A percentile compares a stretch with the other conserved stretches of the same genome.
Conservation (phyloP, 2,113 vertebrate species). For the Cyanoliseus patagonus region DNA sequence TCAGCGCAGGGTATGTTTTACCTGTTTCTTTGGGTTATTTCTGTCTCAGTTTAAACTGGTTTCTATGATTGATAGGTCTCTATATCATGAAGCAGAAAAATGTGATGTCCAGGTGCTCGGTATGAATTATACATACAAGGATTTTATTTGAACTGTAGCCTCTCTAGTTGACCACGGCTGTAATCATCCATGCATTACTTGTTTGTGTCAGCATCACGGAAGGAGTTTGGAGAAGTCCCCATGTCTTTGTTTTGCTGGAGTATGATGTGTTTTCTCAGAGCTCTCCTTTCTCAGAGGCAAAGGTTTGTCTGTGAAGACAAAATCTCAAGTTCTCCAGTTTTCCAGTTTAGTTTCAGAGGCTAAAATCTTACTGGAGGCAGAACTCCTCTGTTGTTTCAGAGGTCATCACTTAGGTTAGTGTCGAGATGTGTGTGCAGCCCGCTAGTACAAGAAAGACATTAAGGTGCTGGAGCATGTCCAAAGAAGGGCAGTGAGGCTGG, state of each 20-base stretch:
- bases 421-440: background rate
- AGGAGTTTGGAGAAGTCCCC: background rate
- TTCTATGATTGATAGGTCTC: background rate
- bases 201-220: background rate
- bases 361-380: background rate
- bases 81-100: background rate
- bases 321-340: background rate
- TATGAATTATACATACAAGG: background rate
- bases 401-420: background rate
- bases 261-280: background rate
- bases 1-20: slow-evolving; percentile 82
- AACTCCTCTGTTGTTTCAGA: background rate
- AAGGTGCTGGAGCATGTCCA: background rate
- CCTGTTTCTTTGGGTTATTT: background rate
- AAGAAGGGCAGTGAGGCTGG: background rate
- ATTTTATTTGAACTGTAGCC: background rate
- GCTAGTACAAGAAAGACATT: background rate
- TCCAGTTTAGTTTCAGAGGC: background rate
- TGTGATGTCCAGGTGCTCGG: background rate
- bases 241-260: background rate
- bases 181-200: background rate
- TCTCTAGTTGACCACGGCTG: background rate
- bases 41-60: background rate
- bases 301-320: background rate
- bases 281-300: background rate